Percentiles rank a stretch among this genome's conserved stretches.
Evolutionary conservation across 2,113 vertebrate genomes (phyloP).

Genomic region (Psammodynastes pulverulentus): DNA sequence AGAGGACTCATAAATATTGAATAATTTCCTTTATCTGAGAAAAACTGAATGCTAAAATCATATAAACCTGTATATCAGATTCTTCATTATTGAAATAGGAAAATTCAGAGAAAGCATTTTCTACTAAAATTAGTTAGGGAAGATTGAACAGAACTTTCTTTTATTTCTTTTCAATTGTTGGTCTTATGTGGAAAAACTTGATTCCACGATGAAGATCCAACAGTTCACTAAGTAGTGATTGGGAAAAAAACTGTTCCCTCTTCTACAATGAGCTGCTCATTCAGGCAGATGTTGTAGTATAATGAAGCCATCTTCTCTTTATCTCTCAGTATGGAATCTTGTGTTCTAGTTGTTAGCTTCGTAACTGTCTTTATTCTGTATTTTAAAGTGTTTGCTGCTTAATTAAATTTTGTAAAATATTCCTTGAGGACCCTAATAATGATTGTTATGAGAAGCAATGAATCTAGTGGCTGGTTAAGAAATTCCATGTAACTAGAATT

Average conservation of each 20-base stretch:
- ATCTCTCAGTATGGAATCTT: neutral
- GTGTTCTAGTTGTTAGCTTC: neutral
- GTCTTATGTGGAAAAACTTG: neutral
- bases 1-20: neutral
- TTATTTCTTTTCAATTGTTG: neutral
- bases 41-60: neutral
- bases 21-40: neutral
- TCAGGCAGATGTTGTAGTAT: neutral
- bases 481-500: neutral
- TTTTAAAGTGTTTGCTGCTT: neutral
- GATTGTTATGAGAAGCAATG: neutral
- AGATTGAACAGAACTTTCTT: neutral
- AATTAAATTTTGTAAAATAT: neutral
- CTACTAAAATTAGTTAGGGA: neutral
- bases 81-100: neutral
- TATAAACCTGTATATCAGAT: neutral
- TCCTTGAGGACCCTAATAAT: neutral
- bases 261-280: neutral
- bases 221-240: neutral
- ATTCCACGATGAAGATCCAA: neutral
- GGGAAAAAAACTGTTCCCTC: neutral
- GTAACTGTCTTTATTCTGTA: neutral
- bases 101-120: neutral
- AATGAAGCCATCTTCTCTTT: neutral
- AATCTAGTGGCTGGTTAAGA: neutral